Evolutionary conservation across 2,888 invertebrate genomes (phyloP), one percentile per base, ranked within the genome.

Genomic region (Limnephilus marmoratus): DNA sequence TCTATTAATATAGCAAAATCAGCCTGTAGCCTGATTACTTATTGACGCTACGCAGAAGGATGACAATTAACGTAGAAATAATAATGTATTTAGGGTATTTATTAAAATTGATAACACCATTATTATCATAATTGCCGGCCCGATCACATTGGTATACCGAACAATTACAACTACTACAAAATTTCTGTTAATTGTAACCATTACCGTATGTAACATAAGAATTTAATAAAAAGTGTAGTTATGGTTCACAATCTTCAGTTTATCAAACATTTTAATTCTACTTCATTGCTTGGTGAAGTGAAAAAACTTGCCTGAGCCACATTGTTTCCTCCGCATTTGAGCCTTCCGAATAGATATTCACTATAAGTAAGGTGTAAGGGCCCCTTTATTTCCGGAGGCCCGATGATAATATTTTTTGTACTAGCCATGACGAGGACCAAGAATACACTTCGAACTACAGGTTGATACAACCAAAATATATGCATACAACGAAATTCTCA

Each of bases 321-420:
- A 2, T 68, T 85, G n/a, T 90, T 24, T 31, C 91, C 91, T 34
- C 91, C 91, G 9, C 15, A 15, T 85, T 90, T 91, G 13, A 90
- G 68, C 68, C 81, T 37, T 11, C 31, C 18, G 53, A 90, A 90
- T 18, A 93, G 53, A 41, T 88, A 90, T 49, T 91, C 91, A 49
- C 93, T 90, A 81, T 41, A 91, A 3, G 91, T 88, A 24, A 91
- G 49, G 41, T 91, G 81, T 34, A 90, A 68, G 5, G 90, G 88
- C 15, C 90, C 91, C 24, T 90, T 81, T 9, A 91, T n/a, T 83
- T 90, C 91, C 7, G 93, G 90, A 15, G 91, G 91, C 12, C 91
- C 93, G 29, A 12, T n/a, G 31, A 93, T 81, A 3, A 93, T 91
- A 45, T 90, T 90, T 45, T 41, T 45, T 4, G 68, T 68, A 83